phyloP scores from a whole-genome alignment of 2,888 invertebrate species.

The Beris morrisii region DNA sequence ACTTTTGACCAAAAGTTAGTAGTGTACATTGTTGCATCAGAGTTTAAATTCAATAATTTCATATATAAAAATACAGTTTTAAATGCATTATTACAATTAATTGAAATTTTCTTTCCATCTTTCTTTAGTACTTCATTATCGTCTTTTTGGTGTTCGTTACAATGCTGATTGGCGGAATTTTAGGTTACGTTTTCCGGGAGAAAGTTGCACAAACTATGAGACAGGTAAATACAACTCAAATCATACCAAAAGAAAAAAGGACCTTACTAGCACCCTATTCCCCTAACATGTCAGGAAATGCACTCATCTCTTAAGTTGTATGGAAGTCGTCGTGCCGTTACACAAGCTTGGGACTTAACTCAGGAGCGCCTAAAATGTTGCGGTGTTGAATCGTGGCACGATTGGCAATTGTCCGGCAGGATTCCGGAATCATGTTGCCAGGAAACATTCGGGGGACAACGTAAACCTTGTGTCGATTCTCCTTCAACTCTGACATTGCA shows the following conservation, averaged over 20 bases:
- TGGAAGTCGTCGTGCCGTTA: slow-evolving; percentile 68
- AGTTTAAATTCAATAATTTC: too few species aligned
- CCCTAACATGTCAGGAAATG: slow-evolving; percentile 62
- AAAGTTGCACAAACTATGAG: slow-evolving; percentile 76
- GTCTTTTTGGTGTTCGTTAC: slow-evolving; percentile 87
- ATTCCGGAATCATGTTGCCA: slow-evolving; percentile 79
- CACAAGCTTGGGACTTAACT: slow-evolving; percentile 85
- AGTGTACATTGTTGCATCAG: too few species aligned
- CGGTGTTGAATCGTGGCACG: slow-evolving; percentile 73
- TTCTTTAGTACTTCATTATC: slow-evolving; percentile 81
- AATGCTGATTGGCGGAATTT: slow-evolving; percentile 86
- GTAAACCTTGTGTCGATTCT: slow-evolving; percentile 52
- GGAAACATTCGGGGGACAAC: slow-evolving; percentile 60
- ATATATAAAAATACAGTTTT: too few species aligned
- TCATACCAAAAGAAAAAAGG: neutral
- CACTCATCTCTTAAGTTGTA: slow-evolving; percentile 73
- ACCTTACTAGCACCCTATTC: neutral
- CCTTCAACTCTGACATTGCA: slow-evolving; percentile 58
- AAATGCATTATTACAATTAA: too few species aligned
- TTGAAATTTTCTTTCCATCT: too few species aligned
- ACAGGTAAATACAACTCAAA: slow-evolving; percentile 53
- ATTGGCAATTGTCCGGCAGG: slow-evolving; percentile 73
- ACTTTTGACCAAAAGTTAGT: too few species aligned
- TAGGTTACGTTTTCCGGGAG: slow-evolving; percentile 87
- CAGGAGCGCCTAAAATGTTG: slow-evolving; percentile 85